Evolutionary conservation across 2,797 vertebrate genomes (phyloP).

Genomic region (Eulemur rubriventer): DNA sequence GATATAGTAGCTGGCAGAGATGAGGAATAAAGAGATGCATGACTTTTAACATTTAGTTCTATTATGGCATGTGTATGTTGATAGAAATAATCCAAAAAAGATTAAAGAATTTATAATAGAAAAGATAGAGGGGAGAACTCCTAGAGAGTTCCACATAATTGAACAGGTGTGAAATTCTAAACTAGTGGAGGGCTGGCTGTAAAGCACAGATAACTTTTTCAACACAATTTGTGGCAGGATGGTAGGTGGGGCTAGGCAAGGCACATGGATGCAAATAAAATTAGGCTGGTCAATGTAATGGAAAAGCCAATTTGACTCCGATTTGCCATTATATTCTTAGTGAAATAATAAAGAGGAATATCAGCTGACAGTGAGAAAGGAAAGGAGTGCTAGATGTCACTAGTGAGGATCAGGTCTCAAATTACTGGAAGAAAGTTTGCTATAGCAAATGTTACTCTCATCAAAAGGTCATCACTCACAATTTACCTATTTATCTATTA

Average conservation of each 20-base stretch:
- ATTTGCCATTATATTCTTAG: background rate
- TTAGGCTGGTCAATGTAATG: background rate
- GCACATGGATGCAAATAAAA: background rate
- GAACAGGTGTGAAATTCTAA: background rate
- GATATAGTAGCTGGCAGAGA: background rate
- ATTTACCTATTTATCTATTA: background rate
- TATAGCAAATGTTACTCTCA: background rate
- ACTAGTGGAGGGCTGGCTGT: background rate
- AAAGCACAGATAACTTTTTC: background rate
- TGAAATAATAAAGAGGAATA: background rate
- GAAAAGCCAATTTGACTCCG: background rate
- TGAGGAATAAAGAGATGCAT: background rate
- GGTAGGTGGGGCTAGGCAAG: background rate
- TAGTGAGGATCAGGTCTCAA: background rate
- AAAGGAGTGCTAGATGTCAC: background rate
- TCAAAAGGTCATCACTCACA: background rate
- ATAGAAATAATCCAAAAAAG: background rate
- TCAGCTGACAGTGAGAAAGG: background rate
- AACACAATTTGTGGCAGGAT: no score
- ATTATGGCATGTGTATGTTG: background rate
- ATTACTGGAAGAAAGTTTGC: background rate
- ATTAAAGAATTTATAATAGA: background rate
- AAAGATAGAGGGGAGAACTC: background rate
- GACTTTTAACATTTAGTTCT: background rate
- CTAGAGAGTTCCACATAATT: background rate